Base-by-base conservation (phyloP, 2,888 invertebrate species). In the Fabriciana adippe region DNA sequence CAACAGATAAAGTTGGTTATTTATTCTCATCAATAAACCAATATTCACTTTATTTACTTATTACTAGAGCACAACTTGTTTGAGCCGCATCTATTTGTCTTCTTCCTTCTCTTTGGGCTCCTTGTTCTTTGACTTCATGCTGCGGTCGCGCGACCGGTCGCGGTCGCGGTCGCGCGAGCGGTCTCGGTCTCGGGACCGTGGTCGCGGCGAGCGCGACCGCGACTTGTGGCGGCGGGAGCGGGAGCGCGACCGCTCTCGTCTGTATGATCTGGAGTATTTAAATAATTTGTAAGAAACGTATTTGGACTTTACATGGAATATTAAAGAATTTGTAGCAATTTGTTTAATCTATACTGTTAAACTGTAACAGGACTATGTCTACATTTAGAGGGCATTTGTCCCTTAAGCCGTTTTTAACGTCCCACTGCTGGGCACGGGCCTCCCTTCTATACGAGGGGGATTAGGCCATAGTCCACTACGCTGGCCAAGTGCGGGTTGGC, bases 61-160 rank as follows among this genome's bases (percentile, higher is more conserved):
- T 54, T 16, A 15, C 35, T 61, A 59, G 35, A 51, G 16, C n/a
- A 54, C 14, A 18, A 45, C 51, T 31, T 31, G 31, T 50, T 55
- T 31, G 48, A 47, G 48, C 50, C 64, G 21, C 54, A 65, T 67
- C 87, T 90, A 95, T 89, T 95, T 95, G 59, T 95, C 95, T 51
- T 96, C 96, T 70, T 96, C 96, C 75, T 96, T 95, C 51, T 96
- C 95, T 79, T 97, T 95, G 16, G 72, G 57, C 57, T 89, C 88
- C 75, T 91, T 89, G n/a, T 87, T 85, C 79, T 94, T 94, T 67
- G 94, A 93, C 63, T 94, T 94, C 71, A 92, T 88, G 73, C 92
- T 93, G 68, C 94, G 92, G 60, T 89, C 88, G 16, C 85, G 79
- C 56, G 83, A 83, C 15, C 88, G 79, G 88, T 79, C 84, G 14